These are phyloP conservation scores for Leucozona laternaria DNA, from an alignment of 2,888 invertebrate species.

Conservation along the genomic window DNA sequence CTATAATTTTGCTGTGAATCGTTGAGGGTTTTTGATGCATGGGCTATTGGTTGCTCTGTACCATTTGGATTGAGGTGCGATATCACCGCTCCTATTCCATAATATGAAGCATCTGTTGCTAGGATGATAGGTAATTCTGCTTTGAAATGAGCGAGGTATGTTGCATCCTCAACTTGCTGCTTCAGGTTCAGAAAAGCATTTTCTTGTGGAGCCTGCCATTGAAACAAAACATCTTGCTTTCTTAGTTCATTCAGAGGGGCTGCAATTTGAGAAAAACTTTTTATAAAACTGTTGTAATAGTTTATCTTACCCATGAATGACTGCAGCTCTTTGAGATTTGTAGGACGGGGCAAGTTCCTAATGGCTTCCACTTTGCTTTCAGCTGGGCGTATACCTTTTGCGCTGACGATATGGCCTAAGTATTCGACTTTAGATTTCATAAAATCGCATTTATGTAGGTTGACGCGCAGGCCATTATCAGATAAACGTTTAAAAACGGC, in stretches of 20 bases:
- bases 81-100: slow-evolving; percentile 64
- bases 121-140: slow-evolving; percentile 42
- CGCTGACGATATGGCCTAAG: slow-evolving; percentile 37
- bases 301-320: slow-evolving; percentile 79
- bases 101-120: slow-evolving; percentile 72
- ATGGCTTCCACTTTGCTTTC: slow-evolving; percentile 27
- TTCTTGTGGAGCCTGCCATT: slow-evolving; percentile 75
- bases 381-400: slow-evolving; percentile 33
- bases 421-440: slow-evolving; percentile 59
- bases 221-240: slow-evolving; percentile 72
- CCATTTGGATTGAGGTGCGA: slow-evolving; percentile 52
- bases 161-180: slow-evolving; percentile 61
- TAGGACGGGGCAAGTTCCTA: slow-evolving; percentile 10
- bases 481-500: slow-evolving; percentile 42
- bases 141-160: slow-evolving; percentile 33
- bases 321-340: slow-evolving; percentile 36
- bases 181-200: slow-evolving; percentile 77
- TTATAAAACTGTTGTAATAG: slow-evolving; percentile 77
- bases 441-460: slow-evolving; percentile 35
- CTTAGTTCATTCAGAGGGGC: slow-evolving; percentile 73
- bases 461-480: slow-evolving; percentile 33
- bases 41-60: slow-evolving; percentile 58
- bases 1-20: slow-evolving; percentile 53
- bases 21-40: slow-evolving; percentile 49
- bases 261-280: neutral